Base-by-base conservation (phyloP, 2,888 invertebrate genomes). In the Eulithis prunata region DNA sequence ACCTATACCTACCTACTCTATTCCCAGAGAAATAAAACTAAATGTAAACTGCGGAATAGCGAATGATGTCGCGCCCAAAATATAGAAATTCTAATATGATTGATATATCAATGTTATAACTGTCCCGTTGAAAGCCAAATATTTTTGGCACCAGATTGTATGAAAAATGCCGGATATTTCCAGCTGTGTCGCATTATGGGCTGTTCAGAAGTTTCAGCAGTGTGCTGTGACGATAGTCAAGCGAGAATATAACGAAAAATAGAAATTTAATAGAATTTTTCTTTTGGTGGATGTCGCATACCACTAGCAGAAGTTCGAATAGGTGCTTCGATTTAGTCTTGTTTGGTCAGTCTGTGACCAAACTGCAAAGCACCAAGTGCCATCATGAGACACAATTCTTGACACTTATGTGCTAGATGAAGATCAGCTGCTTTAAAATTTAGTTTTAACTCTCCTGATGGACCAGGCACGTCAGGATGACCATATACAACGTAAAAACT, bases 111-210 rank as follows among this genome's bases (percentile, higher is more conserved):
- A 45, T 54, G 57, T 57, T 63, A 21, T 21, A 65, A 71, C 68
- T 55, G 65, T 62, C 69, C 56, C 64, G 70, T 49, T 62, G 63
- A 68, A 68, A 69, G 61, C 65, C 63, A 65, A 68, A 64, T 57
- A 60, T 66, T 69, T 69, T 73, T 71, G 73, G 73, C 73, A 73
- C 70, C 32, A 54, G 65, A 49, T 59, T 47, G 46, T 21, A 58
- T 57, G 63, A 68, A 71, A 72, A 72, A 63, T 57, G 66, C 69
- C 55, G 55, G 64, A 54, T 69, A 71, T 69, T 72, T 68, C 61
- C 58, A 68, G 71, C 63, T 53, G 54, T 66, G 62, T 61, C 68
- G 68, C 61, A 53, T 49, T 54, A 61, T 60, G 36, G 59, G 46
- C 49, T 53, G 59, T 53, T 53, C 38, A 52, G 36, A 45, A 32